Percentiles rank a stretch among this genome's conserved stretches.
phyloP scores from a whole-genome alignment of 1,140 invertebrate species.

The Brachionus angularis region DNA sequence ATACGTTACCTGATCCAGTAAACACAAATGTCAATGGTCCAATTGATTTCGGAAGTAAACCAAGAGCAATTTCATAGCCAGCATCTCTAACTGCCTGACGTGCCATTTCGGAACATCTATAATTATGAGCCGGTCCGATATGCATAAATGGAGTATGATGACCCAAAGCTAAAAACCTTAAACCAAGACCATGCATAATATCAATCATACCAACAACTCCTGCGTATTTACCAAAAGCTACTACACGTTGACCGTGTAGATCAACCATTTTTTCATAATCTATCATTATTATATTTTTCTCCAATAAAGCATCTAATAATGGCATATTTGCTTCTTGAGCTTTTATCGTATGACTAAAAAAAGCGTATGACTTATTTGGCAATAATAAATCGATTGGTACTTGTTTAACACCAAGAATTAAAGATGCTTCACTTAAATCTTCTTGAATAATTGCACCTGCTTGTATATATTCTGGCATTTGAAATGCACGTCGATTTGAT shows the following conservation, averaged over 20 bases:
- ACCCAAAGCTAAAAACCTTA: constrained; percentile 85
- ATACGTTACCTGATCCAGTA: constrained; percentile 62
- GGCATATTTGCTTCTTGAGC: constrained; percentile 97
- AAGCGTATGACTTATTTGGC: constrained; percentile 92
- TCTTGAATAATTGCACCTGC: constrained; percentile 87
- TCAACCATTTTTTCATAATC: constrained; percentile 97
- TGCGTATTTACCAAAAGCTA: constrained; percentile 98
- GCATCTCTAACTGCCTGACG: constrained; percentile 91
- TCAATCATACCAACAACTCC: constrained; percentile 98
- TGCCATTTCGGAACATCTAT: constrained; percentile 93
- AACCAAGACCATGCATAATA: constrained; percentile 89
- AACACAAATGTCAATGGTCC: constrained; percentile 54
- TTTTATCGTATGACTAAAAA: constrained; percentile 99
- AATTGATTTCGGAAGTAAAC: constrained; percentile 94
- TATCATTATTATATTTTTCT: constrained; percentile 90
- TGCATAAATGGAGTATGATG: constrained; percentile 99
- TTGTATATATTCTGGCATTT: constrained; percentile 79
- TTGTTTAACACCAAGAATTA: constrained; percentile 96
- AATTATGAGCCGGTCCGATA: constrained; percentile 95
- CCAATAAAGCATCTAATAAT: constrained; percentile 86
- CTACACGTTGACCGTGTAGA: constrained; percentile 77
- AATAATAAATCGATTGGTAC: constrained; percentile 87
- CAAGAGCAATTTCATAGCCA: constrained; percentile 93
- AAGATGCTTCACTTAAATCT: constrained; percentile 87
- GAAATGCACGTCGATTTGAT: constrained; percentile 91